Evolutionary conservation across 1,140 invertebrate species (phyloP).

Genomic region (Caenorhabditis remanei): DNA sequence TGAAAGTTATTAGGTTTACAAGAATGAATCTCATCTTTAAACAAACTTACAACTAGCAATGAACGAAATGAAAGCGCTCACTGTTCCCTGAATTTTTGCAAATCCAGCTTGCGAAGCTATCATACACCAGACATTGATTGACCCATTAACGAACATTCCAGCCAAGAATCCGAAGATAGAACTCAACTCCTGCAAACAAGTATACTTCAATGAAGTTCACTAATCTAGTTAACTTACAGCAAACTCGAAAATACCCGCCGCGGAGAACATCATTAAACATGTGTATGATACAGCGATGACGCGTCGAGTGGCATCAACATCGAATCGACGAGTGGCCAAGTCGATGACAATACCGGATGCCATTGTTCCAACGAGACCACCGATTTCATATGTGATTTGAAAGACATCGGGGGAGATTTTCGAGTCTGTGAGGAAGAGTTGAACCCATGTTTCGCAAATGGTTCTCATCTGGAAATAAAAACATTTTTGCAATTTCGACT

Average conservation of each 20-base stretch:
- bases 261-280: conserved; percentile 37
- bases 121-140: conserved; percentile 42
- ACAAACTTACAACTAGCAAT: conserved; percentile 40
- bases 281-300: conserved; percentile 37
- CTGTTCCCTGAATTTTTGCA: conserved; percentile 17
- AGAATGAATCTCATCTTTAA: background rate
- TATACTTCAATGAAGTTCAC: background rate
- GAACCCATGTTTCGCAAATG: conserved; percentile 44
- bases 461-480: conserved; percentile 20
- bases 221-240: background rate
- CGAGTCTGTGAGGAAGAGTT: conserved; percentile 40
- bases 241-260: conserved; percentile 4
- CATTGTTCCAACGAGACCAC: conserved; percentile 36
- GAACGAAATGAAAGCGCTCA: conserved; percentile 31
- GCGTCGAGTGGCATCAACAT: conserved; percentile 32
- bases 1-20: background rate
- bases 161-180: conserved; percentile 39
- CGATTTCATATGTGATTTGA: conserved; percentile 38
- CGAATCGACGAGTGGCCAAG: conserved; percentile 39
- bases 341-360: conserved; percentile 35
- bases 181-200: conserved; percentile 6
- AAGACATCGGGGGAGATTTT: conserved; percentile 34
- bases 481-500: background rate
- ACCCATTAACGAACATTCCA: conserved; percentile 45
- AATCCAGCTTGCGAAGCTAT: conserved; percentile 42